Conservation (phyloP, 1,140 invertebrate genomes). For the Nephotettix cincticeps region DNA sequence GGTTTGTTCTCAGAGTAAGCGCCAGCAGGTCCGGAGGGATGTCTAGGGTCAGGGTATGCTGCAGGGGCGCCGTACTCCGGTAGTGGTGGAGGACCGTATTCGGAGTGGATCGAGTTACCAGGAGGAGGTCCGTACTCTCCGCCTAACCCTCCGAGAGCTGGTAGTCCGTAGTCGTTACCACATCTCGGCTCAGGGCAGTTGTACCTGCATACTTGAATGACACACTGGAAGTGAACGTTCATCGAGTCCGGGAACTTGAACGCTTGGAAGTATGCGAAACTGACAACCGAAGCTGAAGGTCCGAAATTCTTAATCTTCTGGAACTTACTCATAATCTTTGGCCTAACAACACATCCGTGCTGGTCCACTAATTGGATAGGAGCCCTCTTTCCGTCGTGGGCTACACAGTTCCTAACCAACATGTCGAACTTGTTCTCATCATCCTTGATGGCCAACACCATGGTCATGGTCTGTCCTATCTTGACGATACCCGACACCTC, state of each 20-base stretch:
- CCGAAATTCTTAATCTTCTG: slow-evolving; percentile 96
- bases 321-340: slow-evolving; percentile 91
- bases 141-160: slow-evolving; percentile 27
- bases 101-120: slow-evolving; percentile 51
- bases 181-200: slow-evolving; percentile 87
- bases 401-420: slow-evolving; percentile 91
- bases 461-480: slow-evolving; percentile 96
- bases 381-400: slow-evolving; percentile 89
- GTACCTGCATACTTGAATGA: slow-evolving; percentile 91
- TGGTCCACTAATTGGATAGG: slow-evolving; percentile 95
- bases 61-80: slow-evolving; percentile 40
- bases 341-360: slow-evolving; percentile 86
- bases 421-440: slow-evolving; percentile 96
- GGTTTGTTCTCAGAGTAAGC: slow-evolving; percentile 80
- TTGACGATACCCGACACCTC: slow-evolving; percentile 93
- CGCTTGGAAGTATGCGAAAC: slow-evolving; percentile 91
- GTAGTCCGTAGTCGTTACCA: slow-evolving; percentile 34
- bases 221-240: slow-evolving; percentile 96
- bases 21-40: slow-evolving; percentile 75
- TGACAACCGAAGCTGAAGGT: slow-evolving; percentile 85
- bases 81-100: slow-evolving; percentile 65
- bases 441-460: slow-evolving; percentile 94
- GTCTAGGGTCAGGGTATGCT: slow-evolving; percentile 63
- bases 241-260: slow-evolving; percentile 96
- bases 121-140: slow-evolving; percentile 31